Evolutionary conservation across 1,140 invertebrate species (phyloP).

Genomic region (Drosophila mayri): DNA sequence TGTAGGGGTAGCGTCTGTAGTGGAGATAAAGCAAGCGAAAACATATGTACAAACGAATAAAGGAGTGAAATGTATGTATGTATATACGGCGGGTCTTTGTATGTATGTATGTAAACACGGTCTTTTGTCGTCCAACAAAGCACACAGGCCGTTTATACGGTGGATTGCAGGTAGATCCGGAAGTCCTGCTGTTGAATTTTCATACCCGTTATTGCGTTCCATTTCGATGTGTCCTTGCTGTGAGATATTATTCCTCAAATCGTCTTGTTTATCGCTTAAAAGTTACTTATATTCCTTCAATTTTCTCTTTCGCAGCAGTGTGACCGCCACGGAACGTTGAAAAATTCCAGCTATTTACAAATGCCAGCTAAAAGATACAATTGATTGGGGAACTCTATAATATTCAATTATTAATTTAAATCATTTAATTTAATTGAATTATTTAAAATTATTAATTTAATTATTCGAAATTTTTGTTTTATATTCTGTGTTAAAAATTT

Average conservation of each 20-base stretch:
- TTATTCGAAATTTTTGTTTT: too few relatives aligned
- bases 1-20: conserved; percentile 75
- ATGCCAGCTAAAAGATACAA: too few relatives aligned
- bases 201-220: conserved; percentile 81
- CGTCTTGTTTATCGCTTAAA: conserved; percentile 63
- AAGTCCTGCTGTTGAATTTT: neutral
- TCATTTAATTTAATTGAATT: too few relatives aligned
- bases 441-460: too few relatives aligned
- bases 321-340: neutral
- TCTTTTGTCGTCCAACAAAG: conserved; percentile 31
- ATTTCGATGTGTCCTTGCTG: conserved; percentile 47
- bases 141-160: neutral
- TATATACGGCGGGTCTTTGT: conserved; percentile 36
- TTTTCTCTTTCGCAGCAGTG: conserved; percentile 32
- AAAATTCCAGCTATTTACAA: neutral
- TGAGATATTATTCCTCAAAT: conserved; percentile 32
- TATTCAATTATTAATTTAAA: too few relatives aligned
- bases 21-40: conserved; percentile 3
- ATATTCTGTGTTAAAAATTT: too few relatives aligned
- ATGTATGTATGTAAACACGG: conserved; percentile 39
- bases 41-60: conserved; percentile 1
- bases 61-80: conserved; percentile 29
- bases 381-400: too few relatives aligned
- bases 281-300: conserved; percentile 50
- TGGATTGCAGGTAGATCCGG: neutral